Evolutionary conservation across 2,888 invertebrate genomes (phyloP).

Genomic region (Calliphora vomitoria): DNA sequence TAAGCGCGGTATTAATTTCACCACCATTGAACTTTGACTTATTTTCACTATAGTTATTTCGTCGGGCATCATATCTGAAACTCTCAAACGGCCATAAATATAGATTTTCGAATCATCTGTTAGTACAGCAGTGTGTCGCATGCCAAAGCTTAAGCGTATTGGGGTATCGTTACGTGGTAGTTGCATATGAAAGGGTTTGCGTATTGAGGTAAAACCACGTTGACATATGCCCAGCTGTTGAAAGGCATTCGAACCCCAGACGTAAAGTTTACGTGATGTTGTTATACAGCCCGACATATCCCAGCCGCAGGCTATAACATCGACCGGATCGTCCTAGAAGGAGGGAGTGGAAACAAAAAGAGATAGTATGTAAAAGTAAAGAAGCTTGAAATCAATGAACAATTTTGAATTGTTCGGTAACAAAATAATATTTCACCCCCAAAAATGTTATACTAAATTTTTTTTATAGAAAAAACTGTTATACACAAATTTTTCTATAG

Average conservation of each 20-base stretch:
- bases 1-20: conserved; percentile 79
- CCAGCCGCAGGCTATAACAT: conserved; percentile 91
- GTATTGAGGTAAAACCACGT: conserved; percentile 82
- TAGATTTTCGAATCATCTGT: conserved; percentile 81
- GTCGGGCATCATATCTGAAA: conserved; percentile 80
- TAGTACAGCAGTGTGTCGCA: conserved; percentile 82
- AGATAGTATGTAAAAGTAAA: background rate
- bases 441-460: no score
- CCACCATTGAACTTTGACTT: conserved; percentile 80
- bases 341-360: conserved; percentile 14
- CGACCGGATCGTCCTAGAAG: conserved; percentile 87
- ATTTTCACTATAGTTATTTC: conserved; percentile 81
- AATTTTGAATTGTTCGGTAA: no score
- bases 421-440: no score
- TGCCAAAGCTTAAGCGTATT: conserved; percentile 80
- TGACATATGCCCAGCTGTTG: conserved; percentile 90
- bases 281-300: conserved; percentile 91
- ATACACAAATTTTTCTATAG: no score
- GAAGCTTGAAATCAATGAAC: no score
- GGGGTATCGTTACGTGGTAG: conserved; percentile 81
- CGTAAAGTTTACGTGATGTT: conserved; percentile 88
- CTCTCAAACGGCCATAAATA: conserved; percentile 81
- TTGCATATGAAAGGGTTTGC: conserved; percentile 80
- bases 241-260: conserved; percentile 93
- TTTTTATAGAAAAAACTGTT: no score